Conservation (phyloP, 2,888 invertebrate genomes). For the Sarcophaga rosellei region DNA sequence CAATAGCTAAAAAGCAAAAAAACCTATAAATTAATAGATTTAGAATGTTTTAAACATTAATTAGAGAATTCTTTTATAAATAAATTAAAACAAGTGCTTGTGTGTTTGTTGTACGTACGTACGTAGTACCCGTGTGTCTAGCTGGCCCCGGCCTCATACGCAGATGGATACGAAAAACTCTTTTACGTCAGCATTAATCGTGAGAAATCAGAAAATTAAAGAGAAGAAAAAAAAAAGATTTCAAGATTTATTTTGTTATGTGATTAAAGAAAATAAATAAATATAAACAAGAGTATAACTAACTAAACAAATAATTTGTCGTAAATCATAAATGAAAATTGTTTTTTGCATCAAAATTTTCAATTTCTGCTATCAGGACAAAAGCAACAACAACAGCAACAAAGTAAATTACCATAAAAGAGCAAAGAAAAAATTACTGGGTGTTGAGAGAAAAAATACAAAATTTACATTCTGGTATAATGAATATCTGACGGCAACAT, state of each 20-base stretch:
- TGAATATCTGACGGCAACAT: background rate
- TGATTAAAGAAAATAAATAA: slow-evolving; percentile 20
- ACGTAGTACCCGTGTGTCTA: background rate
- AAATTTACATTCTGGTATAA: no score
- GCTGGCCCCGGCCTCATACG: background rate
- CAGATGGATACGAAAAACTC: background rate
- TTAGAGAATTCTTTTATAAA: background rate
- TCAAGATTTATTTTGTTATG: slow-evolving; percentile 5
- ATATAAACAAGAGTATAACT: background rate
- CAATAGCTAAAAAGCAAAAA: slow-evolving; percentile 14
- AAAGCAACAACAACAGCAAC: background rate
- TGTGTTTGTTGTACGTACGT: background rate
- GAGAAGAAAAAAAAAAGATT: background rate
- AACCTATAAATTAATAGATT: slow-evolving; percentile 1
- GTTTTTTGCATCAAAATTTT: background rate
- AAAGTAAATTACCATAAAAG: background rate
- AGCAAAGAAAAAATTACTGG: background rate
- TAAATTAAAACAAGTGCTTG: background rate
- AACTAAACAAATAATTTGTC: no score
- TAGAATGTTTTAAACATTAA: slow-evolving; percentile 12
- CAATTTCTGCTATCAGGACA: background rate
- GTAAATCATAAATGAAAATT: slow-evolving; percentile 10
- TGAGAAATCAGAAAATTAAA: background rate
- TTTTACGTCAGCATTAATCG: slow-evolving; percentile 39
- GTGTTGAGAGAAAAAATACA: no score